A percentile compares a stretch with the other conserved stretches of the same genome.
phyloP scores from a whole-genome alignment of 2,113 vertebrate genomes.

The Centropristis striata region DNA sequence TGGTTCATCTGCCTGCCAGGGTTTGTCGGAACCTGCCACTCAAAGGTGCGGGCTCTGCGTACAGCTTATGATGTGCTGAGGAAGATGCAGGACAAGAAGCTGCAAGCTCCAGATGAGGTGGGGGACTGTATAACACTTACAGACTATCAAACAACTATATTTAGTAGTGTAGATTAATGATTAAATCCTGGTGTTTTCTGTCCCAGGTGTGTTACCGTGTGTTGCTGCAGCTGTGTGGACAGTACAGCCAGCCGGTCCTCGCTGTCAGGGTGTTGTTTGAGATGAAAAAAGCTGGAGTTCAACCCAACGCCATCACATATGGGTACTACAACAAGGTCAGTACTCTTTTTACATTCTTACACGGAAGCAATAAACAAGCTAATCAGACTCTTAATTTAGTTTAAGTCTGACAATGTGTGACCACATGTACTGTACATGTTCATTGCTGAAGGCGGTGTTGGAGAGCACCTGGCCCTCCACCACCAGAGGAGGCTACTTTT shows the following conservation, averaged over 20 bases:
- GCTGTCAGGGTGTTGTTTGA: constrained; percentile 96
- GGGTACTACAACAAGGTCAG: constrained; percentile 98
- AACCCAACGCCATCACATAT: constrained; percentile 98
- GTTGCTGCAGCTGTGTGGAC: constrained; percentile 97
- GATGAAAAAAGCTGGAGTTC: constrained; percentile 97
- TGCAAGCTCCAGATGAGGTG: constrained; percentile 98
- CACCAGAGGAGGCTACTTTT: constrained; percentile 95
- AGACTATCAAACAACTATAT: background rate
- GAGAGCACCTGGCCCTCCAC: constrained; percentile 99
- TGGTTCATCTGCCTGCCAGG: constrained; percentile 99
- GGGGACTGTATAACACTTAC: background rate
- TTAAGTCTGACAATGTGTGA: background rate
- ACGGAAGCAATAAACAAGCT: background rate
- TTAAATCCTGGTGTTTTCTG: background rate
- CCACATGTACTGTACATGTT: background rate
- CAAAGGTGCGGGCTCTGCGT: constrained; percentile 95
- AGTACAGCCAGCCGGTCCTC: constrained; percentile 96
- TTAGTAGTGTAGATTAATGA: background rate
- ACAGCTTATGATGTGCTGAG: constrained; percentile 95
- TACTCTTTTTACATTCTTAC: background rate
- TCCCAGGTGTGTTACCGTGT: constrained; percentile 97
- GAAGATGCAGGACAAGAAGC: constrained; percentile 96
- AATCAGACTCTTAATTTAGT: background rate
- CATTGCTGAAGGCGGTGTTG: constrained; percentile 90
- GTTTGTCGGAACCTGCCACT: constrained; percentile 93